Percentiles rank a stretch among this genome's conserved stretches.
These are phyloP conservation scores for Encarsia formosa DNA, from an alignment of 2,888 invertebrate genomes.

Conservation along the genomic window DNA sequence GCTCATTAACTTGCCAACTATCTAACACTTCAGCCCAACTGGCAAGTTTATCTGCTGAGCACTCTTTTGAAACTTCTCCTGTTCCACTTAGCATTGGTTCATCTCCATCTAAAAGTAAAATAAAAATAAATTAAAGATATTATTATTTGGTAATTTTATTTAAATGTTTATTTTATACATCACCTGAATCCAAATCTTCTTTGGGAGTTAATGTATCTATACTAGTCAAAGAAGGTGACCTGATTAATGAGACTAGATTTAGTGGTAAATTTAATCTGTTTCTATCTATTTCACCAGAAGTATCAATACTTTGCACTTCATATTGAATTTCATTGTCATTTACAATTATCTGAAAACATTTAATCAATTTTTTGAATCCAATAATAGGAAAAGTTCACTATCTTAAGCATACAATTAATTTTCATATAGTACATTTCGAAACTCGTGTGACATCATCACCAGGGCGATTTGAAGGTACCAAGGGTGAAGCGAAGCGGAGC, in stretches of 20 bases:
- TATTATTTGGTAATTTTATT: neutral
- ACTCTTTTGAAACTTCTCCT: conserved; percentile 94
- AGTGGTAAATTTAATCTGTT: conserved; percentile 70
- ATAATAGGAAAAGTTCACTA: no score
- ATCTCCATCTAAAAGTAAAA: conserved; percentile 67
- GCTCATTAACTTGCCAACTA: conserved; percentile 63
- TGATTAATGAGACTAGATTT: conserved; percentile 68
- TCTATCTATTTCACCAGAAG: conserved; percentile 73
- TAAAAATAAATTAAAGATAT: neutral
- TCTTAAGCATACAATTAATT: no score
- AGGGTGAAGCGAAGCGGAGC: no score
- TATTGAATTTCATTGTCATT: conserved; percentile 65
- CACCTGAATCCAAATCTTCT: conserved; percentile 68
- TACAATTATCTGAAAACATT: conserved; percentile 53
- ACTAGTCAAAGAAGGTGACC: conserved; percentile 68
- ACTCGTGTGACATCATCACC: no score
- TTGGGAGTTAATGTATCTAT: conserved; percentile 74
- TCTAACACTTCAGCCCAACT: conserved; percentile 88
- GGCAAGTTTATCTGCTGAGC: conserved; percentile 85
- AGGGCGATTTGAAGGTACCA: no score
- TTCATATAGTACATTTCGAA: no score
- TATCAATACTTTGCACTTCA: conserved; percentile 73
- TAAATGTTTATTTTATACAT: conserved; percentile 4
- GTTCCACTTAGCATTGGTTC: conserved; percentile 97
- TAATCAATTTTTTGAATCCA: neutral